These are phyloP conservation scores for Sisor rabdophorus DNA, from an alignment of 2,113 vertebrate species.

Conservation along the genomic window DNA sequence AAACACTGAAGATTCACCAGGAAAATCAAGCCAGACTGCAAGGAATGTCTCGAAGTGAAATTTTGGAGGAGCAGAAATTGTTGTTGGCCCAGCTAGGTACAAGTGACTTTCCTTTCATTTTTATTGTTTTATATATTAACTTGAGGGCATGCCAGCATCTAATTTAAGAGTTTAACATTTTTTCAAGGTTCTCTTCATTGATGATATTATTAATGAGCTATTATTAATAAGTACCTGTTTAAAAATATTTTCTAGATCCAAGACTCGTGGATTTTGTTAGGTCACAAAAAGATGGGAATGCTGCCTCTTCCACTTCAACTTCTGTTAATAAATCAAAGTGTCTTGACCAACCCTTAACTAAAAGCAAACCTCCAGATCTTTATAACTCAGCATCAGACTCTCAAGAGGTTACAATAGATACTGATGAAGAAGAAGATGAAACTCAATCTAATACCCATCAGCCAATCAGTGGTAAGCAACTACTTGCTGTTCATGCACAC, in stretches of 20 bases:
- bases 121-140: not conserved
- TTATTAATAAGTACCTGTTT: not conserved
- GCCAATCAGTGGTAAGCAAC: constrained; percentile 64
- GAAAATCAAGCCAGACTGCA: constrained; percentile 82
- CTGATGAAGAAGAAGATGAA: constrained; percentile 53
- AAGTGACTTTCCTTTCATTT: constrained; percentile 1
- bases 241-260: constrained; percentile 72
- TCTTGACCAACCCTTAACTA: constrained; percentile 17
- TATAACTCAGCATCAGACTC: constrained; percentile 38
- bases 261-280: constrained; percentile 83
- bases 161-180: not conserved
- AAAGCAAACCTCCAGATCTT: constrained; percentile 21
- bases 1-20: constrained; percentile 80
- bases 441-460: constrained; percentile 25
- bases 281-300: constrained; percentile 64
- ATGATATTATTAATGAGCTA: too few species aligned
- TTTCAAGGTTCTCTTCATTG: not conserved
- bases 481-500: not conserved
- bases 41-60: constrained; percentile 78
- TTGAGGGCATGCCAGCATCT: not conserved
- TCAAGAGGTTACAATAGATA: constrained; percentile 59
- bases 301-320: constrained; percentile 41
- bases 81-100: constrained; percentile 84
- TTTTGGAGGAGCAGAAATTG: constrained; percentile 79
- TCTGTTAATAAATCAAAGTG: constrained; percentile 32